Percentiles rank a stretch among this genome's conserved stretches.
Evolutionary conservation across 2,888 invertebrate species (phyloP).

Genomic region (Scrobipalpa atriplicella): DNA sequence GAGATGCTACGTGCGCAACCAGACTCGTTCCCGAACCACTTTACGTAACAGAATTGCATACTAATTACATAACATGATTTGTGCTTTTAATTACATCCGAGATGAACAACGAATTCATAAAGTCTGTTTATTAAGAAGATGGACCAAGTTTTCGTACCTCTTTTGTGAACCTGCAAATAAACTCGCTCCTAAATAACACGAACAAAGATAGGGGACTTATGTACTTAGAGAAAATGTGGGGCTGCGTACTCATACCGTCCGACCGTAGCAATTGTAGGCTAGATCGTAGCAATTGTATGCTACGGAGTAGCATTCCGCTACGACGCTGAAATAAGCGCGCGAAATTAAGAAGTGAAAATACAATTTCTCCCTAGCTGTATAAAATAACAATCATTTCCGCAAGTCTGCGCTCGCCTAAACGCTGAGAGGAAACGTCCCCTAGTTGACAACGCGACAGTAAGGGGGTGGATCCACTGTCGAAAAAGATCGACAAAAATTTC

Average conservation of each 20-base stretch:
- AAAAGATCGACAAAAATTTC: conserved; percentile 62
- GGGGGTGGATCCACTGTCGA: conserved; percentile 50
- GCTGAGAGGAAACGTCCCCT: conserved; percentile 20
- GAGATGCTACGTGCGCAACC: conserved; percentile 44
- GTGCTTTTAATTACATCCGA: conserved; percentile 14
- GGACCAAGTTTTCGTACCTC: not conserved
- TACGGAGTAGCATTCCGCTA: conserved; percentile 24
- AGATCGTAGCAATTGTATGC: conserved; percentile 27
- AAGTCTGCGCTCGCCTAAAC: conserved; percentile 28
- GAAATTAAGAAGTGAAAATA: conserved; percentile 24
- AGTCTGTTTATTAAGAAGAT: conserved; percentile 11
- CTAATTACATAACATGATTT: conserved; percentile 25
- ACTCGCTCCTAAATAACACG: not conserved
- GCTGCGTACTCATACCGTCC: conserved; percentile 19
- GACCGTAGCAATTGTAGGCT: conserved; percentile 24
- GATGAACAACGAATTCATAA: conserved; percentile 17
- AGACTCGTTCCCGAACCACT: conserved; percentile 46
- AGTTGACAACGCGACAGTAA: conserved; percentile 36
- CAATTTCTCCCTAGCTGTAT: conserved; percentile 25
- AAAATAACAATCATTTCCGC: conserved; percentile 31
- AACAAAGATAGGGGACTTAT: conserved; percentile 10
- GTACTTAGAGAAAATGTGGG: conserved; percentile 16
- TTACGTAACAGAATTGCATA: conserved; percentile 28
- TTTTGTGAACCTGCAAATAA: conserved; percentile 12
- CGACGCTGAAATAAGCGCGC: conserved; percentile 23